Evolutionary conservation across 2,888 invertebrate species (phyloP).

Genomic region (Chrysomela aeneicollis): DNA sequence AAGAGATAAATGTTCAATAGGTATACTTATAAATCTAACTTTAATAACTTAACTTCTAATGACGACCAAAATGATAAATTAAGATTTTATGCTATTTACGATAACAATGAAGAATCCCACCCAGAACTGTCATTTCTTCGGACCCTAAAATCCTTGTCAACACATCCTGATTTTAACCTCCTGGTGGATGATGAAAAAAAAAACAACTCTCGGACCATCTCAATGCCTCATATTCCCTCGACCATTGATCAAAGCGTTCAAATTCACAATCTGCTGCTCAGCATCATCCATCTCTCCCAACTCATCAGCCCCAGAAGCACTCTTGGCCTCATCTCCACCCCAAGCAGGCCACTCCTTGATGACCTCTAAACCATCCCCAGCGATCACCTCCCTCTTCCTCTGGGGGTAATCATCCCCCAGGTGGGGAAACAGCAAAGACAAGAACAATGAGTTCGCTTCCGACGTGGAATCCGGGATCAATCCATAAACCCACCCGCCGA

Average conservation of each 20-base stretch:
- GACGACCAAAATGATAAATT: too few species aligned
- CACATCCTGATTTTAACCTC: too few species aligned
- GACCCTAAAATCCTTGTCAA: too few species aligned
- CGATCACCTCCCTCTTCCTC: background rate
- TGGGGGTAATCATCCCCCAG: slow-evolving; percentile 1
- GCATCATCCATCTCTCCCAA: background rate
- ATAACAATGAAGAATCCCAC: too few species aligned
- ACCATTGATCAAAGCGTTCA: slow-evolving; percentile 17
- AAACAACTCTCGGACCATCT: background rate
- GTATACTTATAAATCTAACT: too few species aligned
- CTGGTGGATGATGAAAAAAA: too few species aligned
- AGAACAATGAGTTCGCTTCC: slow-evolving; percentile 25
- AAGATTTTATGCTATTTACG: too few species aligned
- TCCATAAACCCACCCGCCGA: slow-evolving; percentile 33
- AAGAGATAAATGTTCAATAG: too few species aligned
- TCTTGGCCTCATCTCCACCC: background rate
- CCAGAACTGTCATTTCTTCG: too few species aligned
- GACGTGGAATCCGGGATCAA: slow-evolving; percentile 34
- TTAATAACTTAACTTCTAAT: too few species aligned
- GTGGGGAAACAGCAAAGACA: slow-evolving; percentile 31
- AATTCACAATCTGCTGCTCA: background rate
- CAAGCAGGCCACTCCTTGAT: background rate
- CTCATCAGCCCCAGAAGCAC: background rate
- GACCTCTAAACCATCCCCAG: background rate
- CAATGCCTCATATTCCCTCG: background rate